Evolutionary conservation across 2,113 vertebrate genomes (phyloP), one percentile per base, ranked within the genome.

Genomic region (Aegotheles bennettii): DNA sequence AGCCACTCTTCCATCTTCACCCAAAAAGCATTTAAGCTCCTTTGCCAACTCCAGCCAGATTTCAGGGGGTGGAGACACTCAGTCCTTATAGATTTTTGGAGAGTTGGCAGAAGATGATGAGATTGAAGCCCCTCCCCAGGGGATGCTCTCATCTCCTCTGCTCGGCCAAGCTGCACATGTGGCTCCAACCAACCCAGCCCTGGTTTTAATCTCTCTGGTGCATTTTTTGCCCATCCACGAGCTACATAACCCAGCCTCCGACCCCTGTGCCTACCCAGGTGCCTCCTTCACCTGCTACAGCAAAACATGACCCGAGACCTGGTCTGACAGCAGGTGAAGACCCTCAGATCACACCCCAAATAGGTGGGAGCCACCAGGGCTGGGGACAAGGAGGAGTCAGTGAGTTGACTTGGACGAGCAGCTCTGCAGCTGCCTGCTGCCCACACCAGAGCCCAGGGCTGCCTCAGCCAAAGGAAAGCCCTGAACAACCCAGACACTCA

Each of bases 401-500:
- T 15, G 19, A 47, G 43, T 1, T n/a, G 38, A 26, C 2, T 6
- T 2, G 10, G 50, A 11, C 0, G 9, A 69, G 68, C 35, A 1
- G 18, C 38, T 78, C 59, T 12, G 4, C 11, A 23, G 71, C 15
- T 0, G 2, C 60, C 53, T 19, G 2, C 2, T 17, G 23, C 64
- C 26, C 59, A 12, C 38, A 9, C 42, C 29, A 25, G 6, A 73
- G 63, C 36, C 1, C 3, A 38, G 33, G 18, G 48, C 33, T 7
- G 17, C 31, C 23, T 53, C 17, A 29, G 38, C 40, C 47, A 71
- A 23, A 42, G 2, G 4, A 59, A 45, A 0, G 5, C 9, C 18
- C 53, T 28, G 1, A 3, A 6, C 9, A 36, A 16, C 45, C 3
- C 17, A 16, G 35, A 64, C 77, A 98, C 99, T 99, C 98, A 97